phyloP scores from a whole-genome alignment of 2,113 vertebrate genomes.

The Ascaphus truei region DNA sequence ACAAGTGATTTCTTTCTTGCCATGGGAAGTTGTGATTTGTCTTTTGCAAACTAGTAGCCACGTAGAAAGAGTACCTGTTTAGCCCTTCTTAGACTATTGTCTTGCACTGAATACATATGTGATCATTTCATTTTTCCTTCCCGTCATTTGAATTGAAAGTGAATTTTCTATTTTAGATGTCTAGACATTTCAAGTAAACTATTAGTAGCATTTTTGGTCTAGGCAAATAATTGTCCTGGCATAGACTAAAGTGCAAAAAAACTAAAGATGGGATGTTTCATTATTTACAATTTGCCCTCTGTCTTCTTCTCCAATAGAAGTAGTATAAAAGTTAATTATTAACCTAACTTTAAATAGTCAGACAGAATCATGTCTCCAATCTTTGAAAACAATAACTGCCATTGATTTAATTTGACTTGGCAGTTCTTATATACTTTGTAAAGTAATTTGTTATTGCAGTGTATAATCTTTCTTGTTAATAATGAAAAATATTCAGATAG shows the following conservation, averaged over 20 bases:
- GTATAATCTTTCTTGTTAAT: no score
- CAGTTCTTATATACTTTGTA: conserved; percentile 22
- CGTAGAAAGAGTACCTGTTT: neutral
- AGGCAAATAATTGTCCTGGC: no score
- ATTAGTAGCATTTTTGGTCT: conserved; percentile 1
- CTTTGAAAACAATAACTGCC: conserved; percentile 39
- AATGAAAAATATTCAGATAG: no score
- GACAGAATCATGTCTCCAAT: conserved; percentile 43
- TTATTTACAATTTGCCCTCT: no score
- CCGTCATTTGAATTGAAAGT: neutral
- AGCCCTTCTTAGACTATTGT: neutral
- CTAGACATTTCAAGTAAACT: neutral
- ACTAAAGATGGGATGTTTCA: no score
- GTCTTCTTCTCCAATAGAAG: no score
- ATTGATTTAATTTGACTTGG: conserved; percentile 31
- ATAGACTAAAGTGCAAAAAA: no score
- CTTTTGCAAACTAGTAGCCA: conserved; percentile 7
- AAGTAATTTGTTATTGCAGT: neutral
- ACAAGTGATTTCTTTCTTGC: conserved; percentile 13
- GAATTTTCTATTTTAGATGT: neutral
- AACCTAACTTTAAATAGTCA: conserved; percentile 47
- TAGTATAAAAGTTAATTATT: conserved; percentile 45
- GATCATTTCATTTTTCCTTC: neutral
- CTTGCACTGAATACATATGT: neutral
- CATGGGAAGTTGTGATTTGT: conserved; percentile 3